Base-by-base conservation (phyloP, 2,888 invertebrate species). In the Keiferia lycopersicella region DNA sequence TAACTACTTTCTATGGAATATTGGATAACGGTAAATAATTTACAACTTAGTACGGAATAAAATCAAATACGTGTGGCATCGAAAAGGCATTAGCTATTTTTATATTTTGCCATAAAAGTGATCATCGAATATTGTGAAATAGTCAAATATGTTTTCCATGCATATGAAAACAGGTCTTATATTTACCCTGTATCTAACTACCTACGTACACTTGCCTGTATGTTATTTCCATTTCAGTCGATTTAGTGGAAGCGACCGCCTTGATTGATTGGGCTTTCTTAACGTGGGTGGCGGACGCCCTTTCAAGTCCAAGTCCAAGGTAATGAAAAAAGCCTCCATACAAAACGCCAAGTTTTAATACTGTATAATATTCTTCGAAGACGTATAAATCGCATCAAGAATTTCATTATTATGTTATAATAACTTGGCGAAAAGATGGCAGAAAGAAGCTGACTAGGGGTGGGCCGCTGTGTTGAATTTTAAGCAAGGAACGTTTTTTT, bases 311-410 rank as follows among this genome's bases (percentile, higher is more conserved):
- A n/a, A n/a, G 48, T 66, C n/a, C n/a, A n/a, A 64, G 59, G 59
- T 64, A 67, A 70, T 69, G 69, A 74, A 63, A 63, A 63, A 65
- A 65, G 48, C 16, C 51, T 63, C 38, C 10, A 63, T 16, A 70
- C 69, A 71, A 66, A 64, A 69, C 62, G 65, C 67, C 61, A 73
- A 72, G 68, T 72, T 71, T 73, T 69, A 68, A 69, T 72, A 69
- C 64, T 14, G 51, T 41, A 48, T 57, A 67, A 48, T 48, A 64
- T 57, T 67, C 63, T 51, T 18, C 34, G 38, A 59, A 20, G 50
- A n/a, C 26, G 22, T 26, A 34, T 34, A 61, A 61, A 61, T 61
- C 14, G 61, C 50, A 50, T 61, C 45, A 50, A 34, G 61, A 61
- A 51, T 61, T 61, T 38, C 61, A 61, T 61, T 50, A 61, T 34